phyloP scores from a whole-genome alignment of 2,113 vertebrate genomes.

The Gila orcuttii region DNA sequence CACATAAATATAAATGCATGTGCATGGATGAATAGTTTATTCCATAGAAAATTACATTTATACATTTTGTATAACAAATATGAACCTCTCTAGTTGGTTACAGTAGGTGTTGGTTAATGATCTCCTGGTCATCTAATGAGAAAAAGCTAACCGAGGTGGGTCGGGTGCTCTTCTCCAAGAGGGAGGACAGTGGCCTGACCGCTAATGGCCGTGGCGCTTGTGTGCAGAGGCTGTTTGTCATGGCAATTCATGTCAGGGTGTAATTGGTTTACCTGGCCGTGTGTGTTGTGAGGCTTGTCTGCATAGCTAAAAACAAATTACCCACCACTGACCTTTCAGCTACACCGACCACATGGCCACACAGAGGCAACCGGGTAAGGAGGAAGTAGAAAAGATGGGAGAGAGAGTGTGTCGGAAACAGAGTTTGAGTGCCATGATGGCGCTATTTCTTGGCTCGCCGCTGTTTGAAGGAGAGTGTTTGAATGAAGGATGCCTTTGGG shows the following conservation, averaged over 20 bases:
- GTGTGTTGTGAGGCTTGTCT: slow-evolving; percentile 60
- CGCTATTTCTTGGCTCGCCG: slow-evolving; percentile 21
- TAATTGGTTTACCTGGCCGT: slow-evolving; percentile 69
- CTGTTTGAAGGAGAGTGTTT: slow-evolving; percentile 44
- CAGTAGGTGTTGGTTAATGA: slow-evolving; percentile 47
- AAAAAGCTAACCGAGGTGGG: slow-evolving; percentile 30
- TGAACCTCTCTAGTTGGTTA: not conserved
- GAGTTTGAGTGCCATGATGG: slow-evolving; percentile 44
- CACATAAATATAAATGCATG: no score
- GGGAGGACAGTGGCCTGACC: slow-evolving; percentile 60
- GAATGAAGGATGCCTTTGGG: slow-evolving; percentile 44
- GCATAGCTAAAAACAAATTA: slow-evolving; percentile 65
- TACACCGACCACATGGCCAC: slow-evolving; percentile 35
- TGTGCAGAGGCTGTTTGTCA: slow-evolving; percentile 60
- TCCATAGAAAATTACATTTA: no score
- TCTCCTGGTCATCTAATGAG: slow-evolving; percentile 44
- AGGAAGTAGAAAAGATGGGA: slow-evolving; percentile 59
- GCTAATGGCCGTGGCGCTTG: slow-evolving; percentile 63
- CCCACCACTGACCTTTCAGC: slow-evolving; percentile 58
- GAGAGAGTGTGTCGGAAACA: slow-evolving; percentile 66
- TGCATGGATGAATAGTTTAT: no score
- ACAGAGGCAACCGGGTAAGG: slow-evolving; percentile 17
- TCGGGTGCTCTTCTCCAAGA: slow-evolving; percentile 65
- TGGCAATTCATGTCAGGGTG: slow-evolving; percentile 70
- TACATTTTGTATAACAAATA: not conserved